These are phyloP conservation scores for Cyclophora punctaria DNA, from an alignment of 2,888 invertebrate species.

Conservation along the genomic window DNA sequence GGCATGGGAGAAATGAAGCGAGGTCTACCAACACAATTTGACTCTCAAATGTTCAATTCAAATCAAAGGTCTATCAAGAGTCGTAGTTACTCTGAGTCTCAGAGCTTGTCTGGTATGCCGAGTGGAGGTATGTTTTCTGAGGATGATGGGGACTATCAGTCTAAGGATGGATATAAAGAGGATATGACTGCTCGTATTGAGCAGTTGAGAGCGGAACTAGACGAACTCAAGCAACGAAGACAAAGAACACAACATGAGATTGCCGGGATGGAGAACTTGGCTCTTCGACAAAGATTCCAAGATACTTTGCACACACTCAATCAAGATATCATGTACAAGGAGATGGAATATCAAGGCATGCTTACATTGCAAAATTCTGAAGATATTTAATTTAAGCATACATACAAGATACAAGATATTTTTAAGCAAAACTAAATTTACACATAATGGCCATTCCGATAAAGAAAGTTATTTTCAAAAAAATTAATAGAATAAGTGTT, in stretches of 20 bases:
- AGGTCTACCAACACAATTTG: conserved; percentile 45
- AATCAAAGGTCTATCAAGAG: conserved; percentile 31
- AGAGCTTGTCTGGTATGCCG: conserved; percentile 31
- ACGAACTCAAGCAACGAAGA: conserved; percentile 82
- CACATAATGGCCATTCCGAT: too few relatives aligned
- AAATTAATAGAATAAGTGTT: too few relatives aligned
- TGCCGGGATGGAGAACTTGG: conserved; percentile 88
- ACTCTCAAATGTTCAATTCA: conserved; percentile 49
- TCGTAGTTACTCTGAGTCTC: conserved; percentile 30
- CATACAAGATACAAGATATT: too few relatives aligned
- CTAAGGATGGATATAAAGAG: conserved; percentile 50
- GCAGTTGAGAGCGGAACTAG: conserved; percentile 82
- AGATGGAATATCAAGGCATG: conserved; percentile 77
- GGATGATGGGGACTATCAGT: conserved; percentile 48
- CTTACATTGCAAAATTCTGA: conserved; percentile 58
- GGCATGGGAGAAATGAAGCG: conserved; percentile 37
- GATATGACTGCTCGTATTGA: conserved; percentile 79
- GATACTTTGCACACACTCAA: conserved; percentile 86
- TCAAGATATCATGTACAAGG: conserved; percentile 86
- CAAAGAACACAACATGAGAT: conserved; percentile 89
- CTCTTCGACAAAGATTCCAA: conserved; percentile 87
- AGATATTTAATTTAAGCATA: conserved; percentile 38
- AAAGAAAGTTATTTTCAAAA: too few relatives aligned
- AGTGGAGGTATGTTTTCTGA: conserved; percentile 44
- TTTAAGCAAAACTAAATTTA: too few relatives aligned